Evolutionary conservation across 2,888 invertebrate species (phyloP).

Genomic region (Leucania comma): DNA sequence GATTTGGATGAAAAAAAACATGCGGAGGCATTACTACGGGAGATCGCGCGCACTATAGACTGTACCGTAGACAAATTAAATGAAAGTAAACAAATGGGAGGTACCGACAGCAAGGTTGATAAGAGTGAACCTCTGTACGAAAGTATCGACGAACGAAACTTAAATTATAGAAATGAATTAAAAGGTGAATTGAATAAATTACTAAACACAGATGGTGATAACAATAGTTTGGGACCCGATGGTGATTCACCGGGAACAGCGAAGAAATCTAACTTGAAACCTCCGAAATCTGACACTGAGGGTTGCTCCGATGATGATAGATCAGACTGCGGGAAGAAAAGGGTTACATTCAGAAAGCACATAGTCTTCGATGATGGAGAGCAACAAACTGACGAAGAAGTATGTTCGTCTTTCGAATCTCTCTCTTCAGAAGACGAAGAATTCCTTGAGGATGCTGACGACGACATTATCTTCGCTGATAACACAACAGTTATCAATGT

Average conservation of each 20-base stretch:
- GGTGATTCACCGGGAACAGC: slow-evolving; percentile 76
- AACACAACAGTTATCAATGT: slow-evolving; percentile 82
- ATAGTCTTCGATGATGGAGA: slow-evolving; percentile 89
- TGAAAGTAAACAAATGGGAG: slow-evolving; percentile 82
- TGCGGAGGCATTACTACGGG: slow-evolving; percentile 84
- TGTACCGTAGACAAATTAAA: slow-evolving; percentile 83
- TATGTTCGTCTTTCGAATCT: slow-evolving; percentile 85
- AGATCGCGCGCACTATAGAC: slow-evolving; percentile 87
- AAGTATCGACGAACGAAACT: slow-evolving; percentile 74
- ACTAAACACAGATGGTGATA: slow-evolving; percentile 63
- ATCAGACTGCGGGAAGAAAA: slow-evolving; percentile 85
- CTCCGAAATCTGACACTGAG: slow-evolving; percentile 84
- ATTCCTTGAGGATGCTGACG: slow-evolving; percentile 83
- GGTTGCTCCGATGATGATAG: slow-evolving; percentile 86
- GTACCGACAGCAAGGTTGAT: slow-evolving; percentile 75
- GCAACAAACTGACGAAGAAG: slow-evolving; percentile 86
- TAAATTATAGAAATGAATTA: slow-evolving; percentile 79
- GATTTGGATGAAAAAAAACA: slow-evolving; percentile 83
- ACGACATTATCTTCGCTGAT: slow-evolving; percentile 75
- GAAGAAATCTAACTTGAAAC: slow-evolving; percentile 86
- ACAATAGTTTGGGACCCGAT: slow-evolving; percentile 67
- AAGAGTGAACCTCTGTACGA: slow-evolving; percentile 77
- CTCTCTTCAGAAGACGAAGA: slow-evolving; percentile 83
- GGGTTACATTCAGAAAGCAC: slow-evolving; percentile 87
- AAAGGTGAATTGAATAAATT: slow-evolving; percentile 81